Conservation (phyloP, 2,797 vertebrate genomes). For the Borostomias antarcticus region DNA sequence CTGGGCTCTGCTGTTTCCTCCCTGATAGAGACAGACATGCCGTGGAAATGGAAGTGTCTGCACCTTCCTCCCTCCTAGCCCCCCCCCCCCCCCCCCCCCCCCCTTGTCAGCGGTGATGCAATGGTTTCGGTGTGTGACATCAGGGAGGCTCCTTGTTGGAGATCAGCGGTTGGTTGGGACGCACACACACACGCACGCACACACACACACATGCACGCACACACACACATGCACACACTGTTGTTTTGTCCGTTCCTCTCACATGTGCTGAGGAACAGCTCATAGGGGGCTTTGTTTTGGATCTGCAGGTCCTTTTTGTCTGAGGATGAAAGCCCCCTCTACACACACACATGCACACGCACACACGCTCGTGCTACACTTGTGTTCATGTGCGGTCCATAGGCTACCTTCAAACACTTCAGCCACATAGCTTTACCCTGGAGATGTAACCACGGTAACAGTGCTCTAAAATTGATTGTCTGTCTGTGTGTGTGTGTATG, state of each 20-base stretch:
- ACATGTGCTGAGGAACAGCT: conserved; percentile 48
- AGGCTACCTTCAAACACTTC: too few relatives aligned
- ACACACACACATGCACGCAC: too few relatives aligned
- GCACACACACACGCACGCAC: too few relatives aligned
- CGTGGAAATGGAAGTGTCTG: conserved; percentile 58
- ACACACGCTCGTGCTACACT: conserved; percentile 27
- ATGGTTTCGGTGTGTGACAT: conserved; percentile 43
- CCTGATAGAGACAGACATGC: conserved; percentile 7
- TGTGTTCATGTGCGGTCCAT: conserved; percentile 8
- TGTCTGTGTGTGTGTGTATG: conserved; percentile 14
- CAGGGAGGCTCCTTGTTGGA: conserved; percentile 32
- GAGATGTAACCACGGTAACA: conserved; percentile 54
- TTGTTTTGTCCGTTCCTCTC: neutral
- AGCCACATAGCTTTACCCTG: conserved; percentile 15
- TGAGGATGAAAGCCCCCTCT: conserved; percentile 29
- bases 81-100: conserved; percentile 21
- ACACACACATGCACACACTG: too few relatives aligned
- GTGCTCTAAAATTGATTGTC: conserved; percentile 8
- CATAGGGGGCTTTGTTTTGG: conserved; percentile 41
- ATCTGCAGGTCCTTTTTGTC: conserved; percentile 37
- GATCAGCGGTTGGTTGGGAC: conserved; percentile 1
- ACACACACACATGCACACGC: conserved; percentile 36
- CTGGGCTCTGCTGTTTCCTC: neutral
- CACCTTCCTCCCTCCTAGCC: too few relatives aligned
- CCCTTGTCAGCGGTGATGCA: conserved; percentile 38